Base-by-base conservation (phyloP, 2,888 invertebrate species). In the Rotaria socialis region DNA sequence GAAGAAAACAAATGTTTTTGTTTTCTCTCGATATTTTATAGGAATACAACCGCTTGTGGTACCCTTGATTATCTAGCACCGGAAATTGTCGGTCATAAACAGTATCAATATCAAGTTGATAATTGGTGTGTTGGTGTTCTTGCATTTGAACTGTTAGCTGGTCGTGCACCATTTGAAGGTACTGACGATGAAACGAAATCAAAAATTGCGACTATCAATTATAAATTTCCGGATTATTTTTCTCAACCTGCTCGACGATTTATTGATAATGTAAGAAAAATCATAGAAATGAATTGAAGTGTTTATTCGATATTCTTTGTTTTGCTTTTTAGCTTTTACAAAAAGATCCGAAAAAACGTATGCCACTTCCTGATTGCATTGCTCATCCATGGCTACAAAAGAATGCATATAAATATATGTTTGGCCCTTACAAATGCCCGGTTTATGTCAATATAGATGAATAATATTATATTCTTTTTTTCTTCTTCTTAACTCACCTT, bases 51-150 rank as follows among this genome's bases (percentile, higher is more conserved):
- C 10, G 90, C 97, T 87, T 97, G 97, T 91, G 97, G 97, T 11
- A 97, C 97, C 0, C 92, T 97, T 87, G 97, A 97, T 92, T 98
- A 98, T 91, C 92, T 98, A 85, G 95, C 97, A 19, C 97, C 97
- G 0, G 99, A 99, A 92, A 99, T 99, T 97, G 94, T 97, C 8
- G 93, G 94, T 89, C 95, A 95, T 0, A 93, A 94, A 89, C 93
- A 94, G 0, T 96, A 98, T 90, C 95, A 95, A 89, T 95, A 96
- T 89, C 94, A 89, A 60, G 91, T 91, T 2, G 98, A 98, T 91
- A 93, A 96, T 52, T 99, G 98, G 98, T 95, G 96, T 90, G 93
- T 98, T 43, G 99, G 99, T 19, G 95, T 99, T 0, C 92, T 99
- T 0, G 96, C 96, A 90, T 99, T 95, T 89, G 99, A 99, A 91